Percentiles rank a stretch among this genome's conserved stretches.
These are phyloP conservation scores for Cavia aperea DNA, from an alignment of 2,113 vertebrate genomes.

Conservation along the genomic window DNA sequence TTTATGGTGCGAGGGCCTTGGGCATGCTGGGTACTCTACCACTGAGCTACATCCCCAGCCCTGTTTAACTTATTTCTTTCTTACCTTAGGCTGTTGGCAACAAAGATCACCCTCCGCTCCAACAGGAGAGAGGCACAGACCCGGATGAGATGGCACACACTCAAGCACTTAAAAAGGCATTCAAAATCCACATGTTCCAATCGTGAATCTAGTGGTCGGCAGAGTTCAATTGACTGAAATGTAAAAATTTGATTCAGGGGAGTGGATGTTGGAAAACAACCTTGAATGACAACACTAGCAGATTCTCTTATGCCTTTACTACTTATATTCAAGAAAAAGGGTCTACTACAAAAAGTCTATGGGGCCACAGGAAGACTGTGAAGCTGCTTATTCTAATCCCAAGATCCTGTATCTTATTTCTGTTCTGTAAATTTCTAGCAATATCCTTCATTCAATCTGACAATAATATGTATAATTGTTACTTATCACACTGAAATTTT, in stretches of 20 bases:
- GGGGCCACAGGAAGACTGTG: not conserved
- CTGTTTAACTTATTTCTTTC: not conserved
- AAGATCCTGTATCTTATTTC: not conserved
- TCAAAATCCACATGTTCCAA: constrained; percentile 97
- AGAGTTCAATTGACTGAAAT: constrained; percentile 88
- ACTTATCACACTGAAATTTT: not conserved
- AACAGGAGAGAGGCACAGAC: constrained; percentile 95
- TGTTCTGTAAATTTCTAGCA: not conserved
- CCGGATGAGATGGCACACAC: constrained; percentile 81
- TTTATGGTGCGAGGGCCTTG: not conserved
- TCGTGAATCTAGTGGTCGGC: constrained; percentile 90
- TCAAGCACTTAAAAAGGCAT: constrained; percentile 89
- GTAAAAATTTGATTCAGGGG: not conserved
- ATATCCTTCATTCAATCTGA: not conserved
- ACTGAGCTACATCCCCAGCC: not conserved
- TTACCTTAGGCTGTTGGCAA: constrained; percentile 94
- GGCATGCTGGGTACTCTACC: not conserved
- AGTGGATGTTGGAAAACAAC: not conserved
- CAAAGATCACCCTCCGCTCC: constrained; percentile 95
- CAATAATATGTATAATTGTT: not conserved
- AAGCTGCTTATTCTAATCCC: not conserved
- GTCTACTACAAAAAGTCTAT: not conserved
- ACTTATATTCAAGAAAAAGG: not conserved
- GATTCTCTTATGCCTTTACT: not conserved
- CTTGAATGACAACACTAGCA: not conserved